These are phyloP conservation scores for Drosophila pectinifera DNA, from an alignment of 1,140 invertebrate species.

Conservation along the genomic window DNA sequence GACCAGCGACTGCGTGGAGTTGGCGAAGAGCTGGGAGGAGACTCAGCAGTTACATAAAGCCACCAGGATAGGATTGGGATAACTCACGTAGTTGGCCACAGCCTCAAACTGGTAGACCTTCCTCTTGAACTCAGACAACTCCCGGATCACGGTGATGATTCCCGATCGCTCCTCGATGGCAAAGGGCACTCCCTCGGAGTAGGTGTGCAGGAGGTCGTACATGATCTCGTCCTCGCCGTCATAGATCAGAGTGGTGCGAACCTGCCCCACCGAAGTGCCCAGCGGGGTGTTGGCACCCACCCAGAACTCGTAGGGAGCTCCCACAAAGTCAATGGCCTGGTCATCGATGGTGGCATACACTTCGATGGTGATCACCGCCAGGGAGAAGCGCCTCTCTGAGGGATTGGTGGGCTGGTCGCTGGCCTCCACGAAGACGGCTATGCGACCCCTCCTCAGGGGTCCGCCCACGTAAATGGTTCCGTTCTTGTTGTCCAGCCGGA, in stretches of 20 bases:
- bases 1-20: constrained; percentile 61
- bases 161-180: constrained; percentile 95
- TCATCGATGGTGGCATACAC: constrained; percentile 86
- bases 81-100: constrained; percentile 88
- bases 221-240: constrained; percentile 89
- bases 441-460: constrained; percentile 88
- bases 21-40: constrained; percentile 66
- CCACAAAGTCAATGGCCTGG: constrained; percentile 92
- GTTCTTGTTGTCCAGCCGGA: constrained; percentile 89
- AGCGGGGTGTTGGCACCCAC: constrained; percentile 92
- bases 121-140: constrained; percentile 89
- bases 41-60: neutral
- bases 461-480: constrained; percentile 90
- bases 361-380: constrained; percentile 93
- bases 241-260: constrained; percentile 88
- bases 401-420: constrained; percentile 92
- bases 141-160: constrained; percentile 93
- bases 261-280: constrained; percentile 94
- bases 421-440: constrained; percentile 93
- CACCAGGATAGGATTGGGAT: no score
- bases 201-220: constrained; percentile 92
- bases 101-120: constrained; percentile 92
- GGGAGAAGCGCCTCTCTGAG: constrained; percentile 91
- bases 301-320: constrained; percentile 95
- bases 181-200: constrained; percentile 94